Percentiles rank a stretch among this genome's conserved stretches.
These are phyloP conservation scores for Dioctria linearis DNA, from an alignment of 2,888 invertebrate genomes.

Conservation along the genomic window DNA sequence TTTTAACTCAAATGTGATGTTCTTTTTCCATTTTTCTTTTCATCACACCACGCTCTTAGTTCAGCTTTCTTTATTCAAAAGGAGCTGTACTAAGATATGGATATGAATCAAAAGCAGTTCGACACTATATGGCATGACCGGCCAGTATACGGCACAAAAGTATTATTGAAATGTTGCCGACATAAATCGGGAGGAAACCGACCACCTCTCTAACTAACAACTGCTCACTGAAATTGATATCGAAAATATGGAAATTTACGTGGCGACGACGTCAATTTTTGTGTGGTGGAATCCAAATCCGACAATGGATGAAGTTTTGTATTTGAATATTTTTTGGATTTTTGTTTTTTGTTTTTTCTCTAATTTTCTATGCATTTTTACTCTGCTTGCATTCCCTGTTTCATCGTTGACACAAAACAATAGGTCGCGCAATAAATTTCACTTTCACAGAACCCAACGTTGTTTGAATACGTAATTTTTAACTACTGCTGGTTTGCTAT, in stretches of 20 bases:
- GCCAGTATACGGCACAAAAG: not conserved
- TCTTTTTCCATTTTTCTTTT: not conserved
- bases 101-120: not conserved
- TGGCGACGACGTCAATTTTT: no score
- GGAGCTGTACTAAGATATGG: not conserved
- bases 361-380: not conserved
- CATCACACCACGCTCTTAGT: not conserved
- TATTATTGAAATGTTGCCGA: not conserved
- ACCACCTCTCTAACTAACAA: not conserved
- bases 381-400: no score
- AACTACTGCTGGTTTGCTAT: not conserved
- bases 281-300: no score
- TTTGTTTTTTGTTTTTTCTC: not conserved
- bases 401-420: not conserved
- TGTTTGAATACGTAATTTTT: slow-evolving; percentile 6
- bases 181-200: slow-evolving; percentile 1
- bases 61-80: not conserved
- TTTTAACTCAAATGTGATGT: not conserved
- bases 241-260: slow-evolving; percentile 1
- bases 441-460: slow-evolving; percentile 1
- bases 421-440: not conserved
- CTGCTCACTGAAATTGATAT: not conserved
- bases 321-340: no score
- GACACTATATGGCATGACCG: no score
- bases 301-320: no score